Evolutionary conservation across 2,797 vertebrate species (phyloP).

Genomic region (Ctenopoma kingsleyae): DNA sequence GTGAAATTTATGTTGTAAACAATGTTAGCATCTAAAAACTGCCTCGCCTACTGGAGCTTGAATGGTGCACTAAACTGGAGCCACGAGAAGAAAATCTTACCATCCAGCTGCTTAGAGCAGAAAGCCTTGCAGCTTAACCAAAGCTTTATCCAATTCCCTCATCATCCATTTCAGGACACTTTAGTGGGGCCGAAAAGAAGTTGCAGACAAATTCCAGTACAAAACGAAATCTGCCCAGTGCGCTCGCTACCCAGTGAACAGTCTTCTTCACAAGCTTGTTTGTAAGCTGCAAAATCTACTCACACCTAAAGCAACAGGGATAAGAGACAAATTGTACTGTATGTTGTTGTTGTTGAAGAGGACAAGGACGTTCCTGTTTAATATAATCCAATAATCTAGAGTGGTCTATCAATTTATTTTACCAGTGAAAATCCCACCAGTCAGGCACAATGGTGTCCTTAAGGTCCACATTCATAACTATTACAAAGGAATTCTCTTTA

Average conservation of each 20-base stretch:
- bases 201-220: conserved; percentile 57
- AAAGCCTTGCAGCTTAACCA: conserved; percentile 78
- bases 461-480: conserved; percentile 62
- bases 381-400: conserved; percentile 11
- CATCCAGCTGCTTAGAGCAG: conserved; percentile 70
- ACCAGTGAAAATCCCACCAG: conserved; percentile 24
- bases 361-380: conserved; percentile 9
- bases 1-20: conserved; percentile 6
- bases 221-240: conserved; percentile 56
- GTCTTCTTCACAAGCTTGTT: conserved; percentile 19
- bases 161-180: conserved; percentile 73
- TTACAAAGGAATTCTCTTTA: conserved; percentile 66
- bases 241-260: conserved; percentile 14
- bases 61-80: conserved; percentile 52
- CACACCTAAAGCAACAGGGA: conserved; percentile 25
- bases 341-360: not conserved
- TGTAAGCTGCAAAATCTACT: conserved; percentile 36
- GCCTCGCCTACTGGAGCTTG: conserved; percentile 29
- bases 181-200: conserved; percentile 69
- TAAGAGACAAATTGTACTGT: conserved; percentile 22
- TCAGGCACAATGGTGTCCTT: conserved; percentile 34
- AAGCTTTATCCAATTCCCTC: conserved; percentile 80
- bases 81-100: conserved; percentile 61
- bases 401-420: conserved; percentile 41
- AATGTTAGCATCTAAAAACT: conserved; percentile 1